Evolutionary conservation across 1,140 invertebrate genomes (phyloP).

Genomic region (Sycobia sp.): DNA sequence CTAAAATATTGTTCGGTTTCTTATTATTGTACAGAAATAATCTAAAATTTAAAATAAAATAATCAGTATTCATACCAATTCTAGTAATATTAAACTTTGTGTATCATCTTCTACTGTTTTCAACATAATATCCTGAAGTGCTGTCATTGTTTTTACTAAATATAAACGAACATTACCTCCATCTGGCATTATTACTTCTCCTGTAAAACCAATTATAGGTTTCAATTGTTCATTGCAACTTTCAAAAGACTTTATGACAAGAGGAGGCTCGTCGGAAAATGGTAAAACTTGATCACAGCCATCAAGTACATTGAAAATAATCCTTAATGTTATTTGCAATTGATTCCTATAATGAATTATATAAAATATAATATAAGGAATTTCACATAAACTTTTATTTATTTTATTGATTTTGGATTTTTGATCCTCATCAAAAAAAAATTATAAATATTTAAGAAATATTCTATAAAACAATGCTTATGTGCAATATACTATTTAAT

Average conservation of each 20-base stretch:
- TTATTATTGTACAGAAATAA: too few relatives aligned
- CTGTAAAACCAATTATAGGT: slow-evolving; percentile 53
- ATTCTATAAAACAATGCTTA: too few relatives aligned
- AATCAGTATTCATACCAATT: slow-evolving; percentile 18
- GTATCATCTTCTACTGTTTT: slow-evolving; percentile 74
- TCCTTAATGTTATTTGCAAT: slow-evolving; percentile 58
- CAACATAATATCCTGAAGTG: slow-evolving; percentile 67
- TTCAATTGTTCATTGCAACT: slow-evolving; percentile 53
- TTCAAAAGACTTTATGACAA: slow-evolving; percentile 57
- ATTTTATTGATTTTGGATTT: too few relatives aligned
- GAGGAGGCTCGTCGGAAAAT: slow-evolving; percentile 65
- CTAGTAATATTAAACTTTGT: slow-evolving; percentile 65
- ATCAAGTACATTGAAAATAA: slow-evolving; percentile 50
- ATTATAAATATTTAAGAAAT: too few relatives aligned
- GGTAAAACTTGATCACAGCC: slow-evolving; percentile 67
- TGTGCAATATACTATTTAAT: not conserved
- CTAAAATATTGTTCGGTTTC: slow-evolving; percentile 46
- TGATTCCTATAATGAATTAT: slow-evolving; percentile 53
- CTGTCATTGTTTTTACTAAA: slow-evolving; percentile 62
- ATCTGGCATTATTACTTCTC: slow-evolving; percentile 66
- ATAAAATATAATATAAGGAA: not conserved
- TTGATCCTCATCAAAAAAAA: too few relatives aligned
- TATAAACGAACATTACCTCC: slow-evolving; percentile 67
- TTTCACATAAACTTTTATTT: too few relatives aligned
- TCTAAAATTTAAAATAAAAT: too few relatives aligned